These are phyloP conservation scores for Ambastaia sidthimunki DNA, from an alignment of 2,797 vertebrate genomes.

Conservation along the genomic window DNA sequence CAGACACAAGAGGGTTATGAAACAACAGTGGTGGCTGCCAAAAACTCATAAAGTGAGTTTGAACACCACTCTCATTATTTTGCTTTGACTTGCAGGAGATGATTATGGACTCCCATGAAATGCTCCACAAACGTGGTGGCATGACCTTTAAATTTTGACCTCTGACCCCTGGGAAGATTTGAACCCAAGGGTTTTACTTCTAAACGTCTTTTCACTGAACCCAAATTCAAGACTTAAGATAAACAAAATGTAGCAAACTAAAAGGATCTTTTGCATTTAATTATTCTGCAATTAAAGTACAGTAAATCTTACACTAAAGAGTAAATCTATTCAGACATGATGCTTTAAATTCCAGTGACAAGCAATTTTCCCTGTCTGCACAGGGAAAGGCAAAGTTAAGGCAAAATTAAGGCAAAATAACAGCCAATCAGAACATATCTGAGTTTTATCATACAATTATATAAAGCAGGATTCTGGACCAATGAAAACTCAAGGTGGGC, in stretches of 20 bases:
- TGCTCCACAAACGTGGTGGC: constrained; percentile 24
- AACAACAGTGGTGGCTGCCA: constrained; percentile 2
- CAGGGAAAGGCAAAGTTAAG: too few species aligned
- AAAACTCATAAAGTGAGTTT: constrained; percentile 17
- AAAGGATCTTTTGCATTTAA: too few species aligned
- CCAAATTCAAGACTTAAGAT: not conserved
- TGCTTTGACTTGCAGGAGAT: constrained; percentile 5
- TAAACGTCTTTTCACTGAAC: not conserved
- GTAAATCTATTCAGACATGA: too few species aligned
- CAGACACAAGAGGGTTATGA: constrained; percentile 11
- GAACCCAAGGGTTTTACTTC: not conserved
- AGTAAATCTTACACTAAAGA: too few species aligned
- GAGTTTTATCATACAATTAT: not conserved
- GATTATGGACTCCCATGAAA: constrained; percentile 12
- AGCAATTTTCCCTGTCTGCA: too few species aligned
- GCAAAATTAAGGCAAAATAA: not conserved
- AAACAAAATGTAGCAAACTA: too few species aligned
- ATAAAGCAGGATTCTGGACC: not conserved
- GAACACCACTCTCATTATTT: constrained; percentile 19
- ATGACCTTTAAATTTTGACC: constrained; percentile 32
- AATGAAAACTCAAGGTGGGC: not conserved
- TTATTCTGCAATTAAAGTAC: too few species aligned
- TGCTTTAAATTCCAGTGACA: too few species aligned
- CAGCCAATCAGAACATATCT: not conserved
- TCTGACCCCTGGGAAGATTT: not conserved